Base-by-base conservation (phyloP, 2,888 invertebrate species). In the Dynastes tityus region DNA sequence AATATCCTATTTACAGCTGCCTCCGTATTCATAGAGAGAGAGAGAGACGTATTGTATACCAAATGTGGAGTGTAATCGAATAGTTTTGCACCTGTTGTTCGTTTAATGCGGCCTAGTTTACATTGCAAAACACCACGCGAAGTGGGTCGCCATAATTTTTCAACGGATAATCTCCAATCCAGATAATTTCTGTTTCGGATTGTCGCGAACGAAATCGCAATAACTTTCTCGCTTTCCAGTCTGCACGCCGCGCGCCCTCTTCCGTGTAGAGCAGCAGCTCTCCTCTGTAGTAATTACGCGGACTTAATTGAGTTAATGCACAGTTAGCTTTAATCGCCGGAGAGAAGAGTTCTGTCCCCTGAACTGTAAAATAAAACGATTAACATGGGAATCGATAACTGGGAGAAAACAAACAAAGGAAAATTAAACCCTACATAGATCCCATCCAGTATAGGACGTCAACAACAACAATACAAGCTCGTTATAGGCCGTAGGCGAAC, bases 301-400 rank as follows among this genome's bases (percentile, higher is more conserved):
- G 40, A 45, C 40, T 73, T 58, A 73, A 73, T 73, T 73, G 73
- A 73, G 73, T 73, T 73, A 73, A 73, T 73, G 73, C 61, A 73
- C 73, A 73, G 73, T 73, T 73, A 73, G 73, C 58, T 73, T 61
- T 73, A 73, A 73, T 73, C 73, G 73, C 40, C 73, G 45, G 58
- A 45, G 61, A 58, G 16, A 27, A 40, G 73, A 45, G 73, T 73
- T 45, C 40, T 45, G 73, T 27, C 13, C 40, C 68, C 68, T 68
- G 73, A 45, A 58, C 40, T 61, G 58, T 73, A 58, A 58, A 73
- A 73, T 73, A 73, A 73, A 73, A 73, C 73, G 58, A 73, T 73
- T 73, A 73, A 8, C 73, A 58, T 58, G 73, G 58, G 45, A 73
- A 73, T 58, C 73, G 73, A 58, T 71, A 55, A 55, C 71, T 37